Base-by-base conservation (phyloP, 1,140 invertebrate species). In the Drosophila biarmipes region DNA sequence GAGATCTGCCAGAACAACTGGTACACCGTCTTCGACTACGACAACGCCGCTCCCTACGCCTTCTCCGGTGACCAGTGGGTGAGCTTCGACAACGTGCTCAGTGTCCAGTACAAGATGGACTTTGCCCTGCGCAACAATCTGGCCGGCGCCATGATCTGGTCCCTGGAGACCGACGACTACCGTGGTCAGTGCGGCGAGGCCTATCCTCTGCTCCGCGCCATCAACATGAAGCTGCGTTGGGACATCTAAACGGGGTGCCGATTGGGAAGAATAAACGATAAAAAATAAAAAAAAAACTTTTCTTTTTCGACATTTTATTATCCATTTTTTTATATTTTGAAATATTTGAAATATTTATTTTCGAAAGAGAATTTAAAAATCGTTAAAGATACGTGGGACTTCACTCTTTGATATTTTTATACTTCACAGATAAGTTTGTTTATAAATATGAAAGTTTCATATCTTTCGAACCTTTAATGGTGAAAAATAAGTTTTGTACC, bases 141-240 rank as follows among this genome's bases (percentile, higher is more conserved):
- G 4, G 95, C 93, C 0, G 96, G 96, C 8, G 93, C 95, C 1
- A 96, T 97, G 96, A 93, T 96, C 6, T 97, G 96, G 96, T 95
- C 96, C 31, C 93, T 96, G 40, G 96, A 96, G 81, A 96, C 95
- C 0, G 95, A 96, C 59, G 95, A 96, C 86, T 96, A 96, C 84
- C 92, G 92, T n/a, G 96, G 95, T 0, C 92, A 93, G 10, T 96
- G 96, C 77, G 92, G 82, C 75, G 90, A 82, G 91, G 90, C 45
- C 93, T 94, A 94, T 87, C 93, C 68, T 66, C 93, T 62, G 82
- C 93, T 76, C 81, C 80, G 61, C 85, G 92, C 77, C 46, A 93
- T 73, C 53, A 86, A 62, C 53, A 74, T 63, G 82, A 91, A 77
- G 59, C 74, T 76, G 93, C 93, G 82, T 34, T 89, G 84, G 81